Evolutionary conservation across 2,888 invertebrate genomes (phyloP), one percentile per base, ranked within the genome.

Genomic region (Pasiphila rectangulata): DNA sequence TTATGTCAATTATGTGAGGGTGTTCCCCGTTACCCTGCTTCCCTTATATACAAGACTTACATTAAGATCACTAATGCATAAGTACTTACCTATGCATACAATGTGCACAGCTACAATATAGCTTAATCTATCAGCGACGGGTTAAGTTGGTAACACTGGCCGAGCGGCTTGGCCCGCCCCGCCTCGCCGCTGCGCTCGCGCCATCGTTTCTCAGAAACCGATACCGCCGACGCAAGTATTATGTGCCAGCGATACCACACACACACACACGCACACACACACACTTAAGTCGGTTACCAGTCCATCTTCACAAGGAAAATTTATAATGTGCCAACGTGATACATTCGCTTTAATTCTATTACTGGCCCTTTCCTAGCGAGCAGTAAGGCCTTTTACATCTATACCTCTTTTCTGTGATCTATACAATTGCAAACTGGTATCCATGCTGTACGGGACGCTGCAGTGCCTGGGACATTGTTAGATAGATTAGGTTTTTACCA

Each of bases 161-260:
- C 17, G 21, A 6, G 21, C 7, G 42, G 42, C 25, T 35, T 36
- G 20, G 34, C 48, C 56, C 53, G 51, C 61, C 55, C 62, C 57
- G 60, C 59, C 57, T 55, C 63, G 52, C 60, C 61, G 59, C 62
- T 72, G 77, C 77, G 75, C 71, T 67, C 68, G 75, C 77, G 74
- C 72, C 69, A 64, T 65, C 64, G 64, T 61, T 85, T 85, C 86
- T 83, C 72, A 77, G 84, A 85, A 85, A 79, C 74, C 70, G 75
- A 83, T 75, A 76, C 73, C 71, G 66, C 62, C 65, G 61, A 70
- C 56, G 53, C 51, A 57, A 51, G 57, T 59, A 63, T 67, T 64
- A 67, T 63, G 60, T 51, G 61, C 62, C 52, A 57, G 54, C 52
- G 61, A 63, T 63, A 61, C 50, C 69, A 66, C n/a, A n/a, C n/a